Percentiles rank a stretch among this genome's conserved stretches.
phyloP scores from a whole-genome alignment of 1,140 invertebrate genomes.

The Ephestia elutella region DNA sequence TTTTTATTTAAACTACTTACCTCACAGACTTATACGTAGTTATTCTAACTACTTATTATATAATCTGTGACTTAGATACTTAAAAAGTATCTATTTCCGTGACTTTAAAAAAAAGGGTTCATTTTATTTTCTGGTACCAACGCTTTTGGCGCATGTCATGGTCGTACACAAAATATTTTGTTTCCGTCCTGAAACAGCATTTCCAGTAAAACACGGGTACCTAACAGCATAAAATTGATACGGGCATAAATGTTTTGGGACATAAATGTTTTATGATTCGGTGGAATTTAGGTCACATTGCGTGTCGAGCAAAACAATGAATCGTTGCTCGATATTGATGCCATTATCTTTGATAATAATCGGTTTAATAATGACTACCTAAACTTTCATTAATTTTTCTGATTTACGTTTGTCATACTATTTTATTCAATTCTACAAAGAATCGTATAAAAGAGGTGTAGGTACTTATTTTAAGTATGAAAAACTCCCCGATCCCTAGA shows the following conservation, averaged over 20 bases:
- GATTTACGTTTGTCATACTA: not conserved
- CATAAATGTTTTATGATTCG: not conserved
- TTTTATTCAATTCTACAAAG: too few species aligned
- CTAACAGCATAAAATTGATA: not conserved
- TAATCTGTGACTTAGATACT: too few species aligned
- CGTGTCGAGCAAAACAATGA: not conserved
- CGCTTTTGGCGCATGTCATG: too few species aligned
- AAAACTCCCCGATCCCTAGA: too few species aligned
- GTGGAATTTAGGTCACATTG: not conserved
- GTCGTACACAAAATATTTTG: not conserved
- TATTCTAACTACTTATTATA: too few species aligned
- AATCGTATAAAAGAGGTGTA: too few species aligned
- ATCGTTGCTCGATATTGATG: not conserved
- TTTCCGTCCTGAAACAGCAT: not conserved
- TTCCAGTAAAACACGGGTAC: not conserved
- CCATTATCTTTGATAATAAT: conserved; percentile 27
- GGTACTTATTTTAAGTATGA: too few species aligned
- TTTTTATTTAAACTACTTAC: too few species aligned
- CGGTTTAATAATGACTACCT: conserved; percentile 26
- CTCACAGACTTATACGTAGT: too few species aligned
- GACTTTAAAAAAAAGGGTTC: too few species aligned
- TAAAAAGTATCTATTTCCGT: too few species aligned
- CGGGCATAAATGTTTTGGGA: not conserved
- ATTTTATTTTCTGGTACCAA: too few species aligned
- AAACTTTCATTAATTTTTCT: not conserved